phyloP scores from a whole-genome alignment of 2,113 vertebrate species.

The Callionymus lyra region DNA sequence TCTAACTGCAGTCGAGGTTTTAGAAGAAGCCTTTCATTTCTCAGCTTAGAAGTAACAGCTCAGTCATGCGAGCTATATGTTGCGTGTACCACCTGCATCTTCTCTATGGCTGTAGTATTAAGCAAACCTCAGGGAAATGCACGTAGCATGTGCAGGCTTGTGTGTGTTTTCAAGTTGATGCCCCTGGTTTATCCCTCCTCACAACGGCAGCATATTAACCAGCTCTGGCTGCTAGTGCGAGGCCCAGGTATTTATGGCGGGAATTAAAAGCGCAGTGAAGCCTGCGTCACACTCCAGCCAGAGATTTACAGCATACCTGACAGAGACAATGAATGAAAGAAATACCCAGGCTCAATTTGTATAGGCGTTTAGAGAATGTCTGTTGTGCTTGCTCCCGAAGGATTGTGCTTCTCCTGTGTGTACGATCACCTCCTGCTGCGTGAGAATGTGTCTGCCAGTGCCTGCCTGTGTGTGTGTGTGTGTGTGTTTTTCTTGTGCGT shows the following conservation, averaged over 20 bases:
- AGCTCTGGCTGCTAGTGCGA: conserved; percentile 38
- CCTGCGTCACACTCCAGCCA: conserved; percentile 43
- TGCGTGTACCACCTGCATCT: conserved; percentile 9
- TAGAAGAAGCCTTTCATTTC: background rate
- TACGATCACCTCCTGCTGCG: conserved; percentile 28
- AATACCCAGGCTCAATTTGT: conserved; percentile 50
- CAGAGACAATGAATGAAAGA: conserved; percentile 44
- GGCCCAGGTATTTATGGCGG: conserved; percentile 55
- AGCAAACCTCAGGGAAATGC: conserved; percentile 16
- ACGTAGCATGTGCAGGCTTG: conserved; percentile 5
- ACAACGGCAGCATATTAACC: conserved; percentile 45
- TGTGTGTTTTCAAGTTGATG: conserved; percentile 42
- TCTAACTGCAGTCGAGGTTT: too few species aligned
- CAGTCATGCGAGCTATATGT: conserved; percentile 35
- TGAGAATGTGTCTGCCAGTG: conserved; percentile 23
- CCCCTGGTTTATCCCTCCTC: conserved; percentile 31
- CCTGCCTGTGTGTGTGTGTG: conserved; percentile 4
- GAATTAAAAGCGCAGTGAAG: conserved; percentile 53
- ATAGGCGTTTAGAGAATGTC: conserved; percentile 57
- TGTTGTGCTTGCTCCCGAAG: conserved; percentile 43
- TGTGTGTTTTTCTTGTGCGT: conserved; percentile 1
- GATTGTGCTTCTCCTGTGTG: conserved; percentile 35
- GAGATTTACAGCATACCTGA: conserved; percentile 53
- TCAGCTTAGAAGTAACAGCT: conserved; percentile 34
- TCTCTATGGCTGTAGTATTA: conserved; percentile 20